Base-by-base conservation (phyloP, 2,113 vertebrate species). In the Bubo bubo region DNA sequence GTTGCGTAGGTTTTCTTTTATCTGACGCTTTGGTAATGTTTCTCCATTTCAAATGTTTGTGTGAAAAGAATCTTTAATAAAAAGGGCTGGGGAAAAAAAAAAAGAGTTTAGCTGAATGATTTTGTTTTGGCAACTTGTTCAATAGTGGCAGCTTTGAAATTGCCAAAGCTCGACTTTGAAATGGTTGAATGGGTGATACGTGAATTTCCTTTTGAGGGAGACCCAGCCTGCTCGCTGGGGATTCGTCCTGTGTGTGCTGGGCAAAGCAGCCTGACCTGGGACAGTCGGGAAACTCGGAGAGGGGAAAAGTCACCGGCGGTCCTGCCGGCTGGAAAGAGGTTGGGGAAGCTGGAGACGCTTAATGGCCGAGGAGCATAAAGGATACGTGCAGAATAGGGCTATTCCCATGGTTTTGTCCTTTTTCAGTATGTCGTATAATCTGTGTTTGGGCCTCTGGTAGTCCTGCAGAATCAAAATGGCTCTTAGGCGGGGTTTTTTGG, bases 91-190 rank as follows among this genome's bases (percentile, higher is more conserved):
- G 58, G 10, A 3, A 0, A 2, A 20, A 35, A 64, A 39, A 58
- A 66, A 30, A 7, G 11, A 37, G 35, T 94, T 89, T 84, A 97
- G 68, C 56, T 67, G 92, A 90, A 89, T 79, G 73, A 81, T 93
- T 96, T 93, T 96, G 84, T 94, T 94, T 91, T 93, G 96, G 84
- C 84, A 96, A 56, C 77, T 94, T 86, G 53, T 79, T 96, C 81
- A 85, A 67, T 85, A 58, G 77, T 27, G n/a, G 71, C 84, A 79
- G 92, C 92, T 93, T 95, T 90, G 85, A 91, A 93, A 93, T 88
- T 62, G 81, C 73, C 39, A 79, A 49, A 83, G 67, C 79, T 79
- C 0, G 2, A 63, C 88, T 97, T 85, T 85, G 74, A 75, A 72
- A 60, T 18, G 41, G 67, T 64, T 91, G 80, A 86, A 88, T 75